Evolutionary conservation across 2,888 invertebrate genomes (phyloP).

Genomic region (Meiosimyza platycephala): DNA sequence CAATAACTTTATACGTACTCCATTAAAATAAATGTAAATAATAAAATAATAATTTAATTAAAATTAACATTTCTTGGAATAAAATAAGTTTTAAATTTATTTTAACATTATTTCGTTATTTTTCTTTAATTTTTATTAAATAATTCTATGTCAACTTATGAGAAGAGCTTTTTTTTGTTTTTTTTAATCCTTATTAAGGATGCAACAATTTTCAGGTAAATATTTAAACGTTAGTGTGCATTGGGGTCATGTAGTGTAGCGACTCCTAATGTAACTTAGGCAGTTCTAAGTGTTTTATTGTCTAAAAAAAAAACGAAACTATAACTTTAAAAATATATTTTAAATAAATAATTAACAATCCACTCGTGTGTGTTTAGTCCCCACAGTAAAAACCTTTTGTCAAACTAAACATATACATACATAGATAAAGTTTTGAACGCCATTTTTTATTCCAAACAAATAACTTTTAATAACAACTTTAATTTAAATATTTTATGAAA

Average conservation of each 20-base stretch:
- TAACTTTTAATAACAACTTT: too few species aligned
- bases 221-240: constrained; percentile 16
- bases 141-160: too few species aligned
- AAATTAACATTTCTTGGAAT: constrained; percentile 10
- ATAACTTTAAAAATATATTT: constrained; percentile 4
- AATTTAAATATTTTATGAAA: too few species aligned
- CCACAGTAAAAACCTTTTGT: constrained; percentile 6
- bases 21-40: constrained; percentile 24
- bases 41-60: constrained; percentile 17
- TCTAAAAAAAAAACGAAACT: constrained; percentile 3
- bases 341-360: constrained; percentile 7
- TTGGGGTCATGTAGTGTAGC: constrained; percentile 16
- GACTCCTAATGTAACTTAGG: constrained; percentile 10
- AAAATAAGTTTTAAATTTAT: background rate
- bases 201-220: constrained; percentile 27
- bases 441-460: too few species aligned
- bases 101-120: background rate
- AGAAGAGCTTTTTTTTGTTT: background rate
- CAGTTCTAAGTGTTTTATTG: constrained; percentile 2
- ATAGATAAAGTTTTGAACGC: too few species aligned
- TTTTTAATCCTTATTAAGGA: constrained; percentile 17
- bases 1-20: constrained; percentile 21
- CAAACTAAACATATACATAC: background rate
- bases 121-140: too few species aligned
- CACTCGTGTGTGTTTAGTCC: constrained; percentile 15